Evolutionary conservation across 2,113 vertebrate genomes (phyloP), one percentile per base, ranked within the genome.

Genomic region (Spermophilus dauricus): DNA sequence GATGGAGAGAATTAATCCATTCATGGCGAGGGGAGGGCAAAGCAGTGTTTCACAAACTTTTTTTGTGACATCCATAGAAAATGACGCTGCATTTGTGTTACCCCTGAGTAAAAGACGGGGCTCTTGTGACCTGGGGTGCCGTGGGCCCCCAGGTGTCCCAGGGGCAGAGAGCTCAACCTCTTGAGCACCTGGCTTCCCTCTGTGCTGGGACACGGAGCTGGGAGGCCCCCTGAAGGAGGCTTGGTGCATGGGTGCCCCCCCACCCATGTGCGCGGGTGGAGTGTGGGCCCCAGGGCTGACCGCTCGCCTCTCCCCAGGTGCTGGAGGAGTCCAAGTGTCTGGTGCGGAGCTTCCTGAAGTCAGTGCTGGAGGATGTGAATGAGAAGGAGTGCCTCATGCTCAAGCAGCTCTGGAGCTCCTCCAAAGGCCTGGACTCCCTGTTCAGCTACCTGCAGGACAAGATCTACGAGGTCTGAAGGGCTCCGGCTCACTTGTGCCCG

Each of bases 241-340:
- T 34, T 7, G n/a, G n/a, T 26, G 4, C 30, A 0, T 32, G 56
- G 20, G 56, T 18, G 56, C 18, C 18, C 18, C 18, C 20, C 56
- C 20, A 45, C 45, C 45, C 45, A 1, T 9, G 20, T 58, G 56
- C 24, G 6, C 61, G 3, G 61, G 61, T 1, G 2, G 24, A 22
- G 56, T 6, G 61, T 26, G 56, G 56, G 56, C 18, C 56, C 5
- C 18, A 20, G 56, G 0, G 39, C 72, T 96, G 7, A 98, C 2
- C 34, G 80, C 88, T 37, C 0, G 5, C 97, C 98, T 90, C 92
- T 93, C 97, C 78, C 4, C 97, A 99, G 99, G 99, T 99, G 65
- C 97, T 99, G 92, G 99, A 99, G 97, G 99, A 99, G 97, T 99
- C 99, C 32, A 99, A 99, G 99, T 99, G 99, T 97, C 99, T 99